A percentile compares a stretch with the other conserved stretches of the same genome.
These are phyloP conservation scores for Callimorpha dominula DNA, from an alignment of 2,888 invertebrate species.

Conservation along the genomic window DNA sequence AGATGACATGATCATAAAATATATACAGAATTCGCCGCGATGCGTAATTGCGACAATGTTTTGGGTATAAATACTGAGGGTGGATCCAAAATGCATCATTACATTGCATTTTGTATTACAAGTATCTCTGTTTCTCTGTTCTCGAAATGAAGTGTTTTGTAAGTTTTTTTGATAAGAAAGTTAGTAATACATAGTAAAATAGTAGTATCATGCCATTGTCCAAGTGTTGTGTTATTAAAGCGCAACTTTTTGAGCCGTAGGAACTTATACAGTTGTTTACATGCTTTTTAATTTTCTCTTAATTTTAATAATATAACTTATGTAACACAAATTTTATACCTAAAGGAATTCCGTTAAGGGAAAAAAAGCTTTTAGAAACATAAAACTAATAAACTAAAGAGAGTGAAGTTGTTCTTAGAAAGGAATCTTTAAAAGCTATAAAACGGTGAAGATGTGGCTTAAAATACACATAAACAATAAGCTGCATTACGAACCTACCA, in stretches of 20 bases:
- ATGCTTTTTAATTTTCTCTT: too few relatives aligned
- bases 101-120: slow-evolving; percentile 66
- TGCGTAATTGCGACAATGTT: slow-evolving; percentile 77
- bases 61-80: slow-evolving; percentile 83
- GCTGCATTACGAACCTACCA: neutral
- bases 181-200: neutral
- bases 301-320: too few relatives aligned
- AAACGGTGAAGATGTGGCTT: neutral
- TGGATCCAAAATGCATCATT: slow-evolving; percentile 81
- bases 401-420: too few relatives aligned
- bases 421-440: neutral
- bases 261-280: too few relatives aligned
- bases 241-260: too few relatives aligned
- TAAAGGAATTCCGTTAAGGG: too few relatives aligned
- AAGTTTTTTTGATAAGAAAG: slow-evolving; percentile 60
- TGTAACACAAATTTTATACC: too few relatives aligned
- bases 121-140: slow-evolving; percentile 55
- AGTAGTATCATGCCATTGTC: neutral
- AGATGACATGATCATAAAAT: slow-evolving; percentile 71
- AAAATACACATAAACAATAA: neutral
- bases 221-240: too few relatives aligned
- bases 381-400: too few relatives aligned
- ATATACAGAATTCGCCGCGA: slow-evolving; percentile 70
- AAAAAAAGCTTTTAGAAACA: too few relatives aligned
- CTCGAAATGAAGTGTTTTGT: slow-evolving; percentile 79